Conservation (phyloP, 2,113 vertebrate genomes). For the Barbus barbus region DNA sequence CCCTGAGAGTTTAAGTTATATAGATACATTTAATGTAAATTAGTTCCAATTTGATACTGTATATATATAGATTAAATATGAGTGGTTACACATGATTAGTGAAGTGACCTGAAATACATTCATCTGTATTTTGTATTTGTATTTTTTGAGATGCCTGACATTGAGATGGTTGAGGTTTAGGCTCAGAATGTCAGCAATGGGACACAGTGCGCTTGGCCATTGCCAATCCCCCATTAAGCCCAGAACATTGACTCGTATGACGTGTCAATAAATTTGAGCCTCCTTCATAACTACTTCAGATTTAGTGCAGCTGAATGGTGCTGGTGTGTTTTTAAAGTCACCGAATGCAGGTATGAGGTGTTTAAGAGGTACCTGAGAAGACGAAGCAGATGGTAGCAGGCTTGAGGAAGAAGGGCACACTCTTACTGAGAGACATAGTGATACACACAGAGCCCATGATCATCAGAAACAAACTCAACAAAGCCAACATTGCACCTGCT, state of each 20-base stretch:
- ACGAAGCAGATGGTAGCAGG: slow-evolving; percentile 86
- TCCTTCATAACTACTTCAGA: not conserved
- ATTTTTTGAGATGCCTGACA: not conserved
- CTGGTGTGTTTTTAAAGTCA: not conserved
- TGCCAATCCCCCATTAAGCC: not conserved
- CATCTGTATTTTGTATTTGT: no score
- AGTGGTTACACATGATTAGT: no score
- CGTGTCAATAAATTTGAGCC: no score
- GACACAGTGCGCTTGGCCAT: not conserved
- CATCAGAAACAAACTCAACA: slow-evolving; percentile 82
- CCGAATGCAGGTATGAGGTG: not conserved
- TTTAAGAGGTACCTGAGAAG: slow-evolving; percentile 76
- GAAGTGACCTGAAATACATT: no score
- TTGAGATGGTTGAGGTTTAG: not conserved
- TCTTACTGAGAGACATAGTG: slow-evolving; percentile 86
- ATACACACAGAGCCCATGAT: slow-evolving; percentile 84
- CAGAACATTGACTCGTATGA: not conserved
- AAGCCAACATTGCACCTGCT: slow-evolving; percentile 78
- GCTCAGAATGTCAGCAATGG: slow-evolving; percentile 9
- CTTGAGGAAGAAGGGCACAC: slow-evolving; percentile 84
- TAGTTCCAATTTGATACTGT: not conserved
- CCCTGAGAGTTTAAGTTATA: not conserved
- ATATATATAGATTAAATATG: no score
- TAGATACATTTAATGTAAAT: not conserved
- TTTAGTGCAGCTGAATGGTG: not conserved